These are phyloP conservation scores for Trichogramma pretiosum DNA, from an alignment of 1,140 invertebrate genomes.

Conservation along the genomic window DNA sequence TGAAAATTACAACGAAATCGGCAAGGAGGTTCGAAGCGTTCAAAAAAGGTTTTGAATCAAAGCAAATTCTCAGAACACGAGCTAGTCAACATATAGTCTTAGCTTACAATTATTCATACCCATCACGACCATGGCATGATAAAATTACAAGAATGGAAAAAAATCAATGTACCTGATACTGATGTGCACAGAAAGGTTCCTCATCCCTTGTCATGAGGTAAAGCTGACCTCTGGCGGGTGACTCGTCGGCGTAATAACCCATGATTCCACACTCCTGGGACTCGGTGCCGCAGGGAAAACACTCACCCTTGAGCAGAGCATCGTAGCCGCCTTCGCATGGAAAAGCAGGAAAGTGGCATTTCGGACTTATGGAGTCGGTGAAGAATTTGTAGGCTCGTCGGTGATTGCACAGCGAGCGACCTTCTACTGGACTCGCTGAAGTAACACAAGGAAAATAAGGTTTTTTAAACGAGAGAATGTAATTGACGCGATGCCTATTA, in stretches of 20 bases:
- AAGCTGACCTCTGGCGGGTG: slow-evolving; percentile 68
- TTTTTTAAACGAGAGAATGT: too few relatives aligned
- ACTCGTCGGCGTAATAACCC: slow-evolving; percentile 86
- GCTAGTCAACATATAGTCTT: too few relatives aligned
- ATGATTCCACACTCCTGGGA: slow-evolving; percentile 72
- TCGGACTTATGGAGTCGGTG: slow-evolving; percentile 82
- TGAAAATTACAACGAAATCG: slow-evolving; percentile 5
- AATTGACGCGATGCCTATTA: too few relatives aligned
- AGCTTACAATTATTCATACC: too few relatives aligned
- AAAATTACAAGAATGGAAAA: too few relatives aligned
- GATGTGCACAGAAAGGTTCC: slow-evolving; percentile 87
- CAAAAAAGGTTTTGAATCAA: too few relatives aligned
- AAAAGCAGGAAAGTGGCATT: slow-evolving; percentile 82
- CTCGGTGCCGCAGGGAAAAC: slow-evolving; percentile 54
- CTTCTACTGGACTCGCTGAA: slow-evolving; percentile 70
- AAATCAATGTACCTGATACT: slow-evolving; percentile 54
- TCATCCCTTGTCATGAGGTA: slow-evolving; percentile 82
- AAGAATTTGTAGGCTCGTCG: slow-evolving; percentile 87
- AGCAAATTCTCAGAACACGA: too few relatives aligned
- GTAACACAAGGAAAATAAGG: not conserved
- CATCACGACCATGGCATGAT: too few relatives aligned
- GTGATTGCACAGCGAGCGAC: slow-evolving; percentile 83
- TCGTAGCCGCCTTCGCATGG: slow-evolving; percentile 73
- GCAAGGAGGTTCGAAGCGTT: too few relatives aligned
- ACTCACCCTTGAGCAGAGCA: slow-evolving; percentile 67